phyloP scores from a whole-genome alignment of 1,140 invertebrate genomes.

The Saccostrea glomerata region DNA sequence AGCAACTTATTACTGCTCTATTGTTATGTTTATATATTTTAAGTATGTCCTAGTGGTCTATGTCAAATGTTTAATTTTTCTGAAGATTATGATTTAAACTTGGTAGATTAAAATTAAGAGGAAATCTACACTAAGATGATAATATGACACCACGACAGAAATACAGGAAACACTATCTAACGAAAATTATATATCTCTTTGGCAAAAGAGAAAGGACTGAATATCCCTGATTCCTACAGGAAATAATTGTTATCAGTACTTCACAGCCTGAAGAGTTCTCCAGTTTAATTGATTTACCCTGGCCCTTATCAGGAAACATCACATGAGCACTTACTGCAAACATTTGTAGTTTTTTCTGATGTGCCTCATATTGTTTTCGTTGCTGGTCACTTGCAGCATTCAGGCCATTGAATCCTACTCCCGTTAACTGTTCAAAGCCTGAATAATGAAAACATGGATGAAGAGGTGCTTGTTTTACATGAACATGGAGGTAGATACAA shows the following conservation, averaged over 20 bases:
- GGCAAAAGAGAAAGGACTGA: not conserved
- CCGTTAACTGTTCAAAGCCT: not conserved
- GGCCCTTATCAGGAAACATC: not conserved
- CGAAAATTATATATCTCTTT: not conserved
- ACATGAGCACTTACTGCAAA: not conserved
- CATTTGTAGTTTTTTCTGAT: conserved; percentile 28
- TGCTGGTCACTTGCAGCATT: not conserved
- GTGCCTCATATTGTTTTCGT: not conserved
- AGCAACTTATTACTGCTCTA: no score
- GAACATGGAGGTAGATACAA: not conserved
- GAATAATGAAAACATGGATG: not conserved
- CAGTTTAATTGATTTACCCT: not conserved
- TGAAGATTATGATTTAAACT: no score
- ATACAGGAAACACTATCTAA: not conserved
- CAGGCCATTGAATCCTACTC: not conserved
- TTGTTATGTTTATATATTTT: no score
- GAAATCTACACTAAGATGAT: no score
- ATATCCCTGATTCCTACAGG: not conserved
- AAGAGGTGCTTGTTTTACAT: not conserved
- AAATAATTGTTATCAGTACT: conserved; percentile 9
- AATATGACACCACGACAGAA: no score
- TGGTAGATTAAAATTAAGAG: no score
- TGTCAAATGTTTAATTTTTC: no score
- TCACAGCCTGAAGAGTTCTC: conserved; percentile 4
- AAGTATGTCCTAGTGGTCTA: no score